Percentiles rank a stretch among this genome's conserved stretches.
phyloP scores from a whole-genome alignment of 2,797 vertebrate species.

The Poecile montanus region DNA sequence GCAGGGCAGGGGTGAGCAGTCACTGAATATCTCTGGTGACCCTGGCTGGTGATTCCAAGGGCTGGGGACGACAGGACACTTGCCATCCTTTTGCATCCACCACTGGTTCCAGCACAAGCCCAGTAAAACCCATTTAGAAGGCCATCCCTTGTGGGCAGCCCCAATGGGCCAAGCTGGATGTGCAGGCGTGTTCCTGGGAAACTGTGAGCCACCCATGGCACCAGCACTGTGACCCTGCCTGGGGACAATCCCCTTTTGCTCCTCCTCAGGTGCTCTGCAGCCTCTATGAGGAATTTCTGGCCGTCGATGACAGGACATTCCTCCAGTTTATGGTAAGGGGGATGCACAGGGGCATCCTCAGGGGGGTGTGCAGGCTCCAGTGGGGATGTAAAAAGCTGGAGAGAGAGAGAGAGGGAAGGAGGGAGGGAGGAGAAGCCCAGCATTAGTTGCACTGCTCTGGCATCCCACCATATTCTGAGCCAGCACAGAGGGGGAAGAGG shows the following conservation, averaged over 20 bases:
- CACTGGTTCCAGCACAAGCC: neutral
- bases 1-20: neutral
- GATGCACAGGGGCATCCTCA: accelerated
- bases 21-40: neutral
- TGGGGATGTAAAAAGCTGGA: neutral
- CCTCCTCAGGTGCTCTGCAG: slow-evolving; percentile 67
- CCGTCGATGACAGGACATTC: slow-evolving; percentile 68
- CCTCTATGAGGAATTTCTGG: slow-evolving; percentile 73
- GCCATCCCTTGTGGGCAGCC: neutral
- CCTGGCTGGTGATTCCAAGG: neutral
- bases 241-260: neutral
- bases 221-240: neutral
- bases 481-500: neutral
- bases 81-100: neutral
- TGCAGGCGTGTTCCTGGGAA: neutral
- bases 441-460: neutral
- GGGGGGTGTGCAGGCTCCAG: neutral
- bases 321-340: slow-evolving; percentile 73
- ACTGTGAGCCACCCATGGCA: neutral
- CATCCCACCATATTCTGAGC: accelerated
- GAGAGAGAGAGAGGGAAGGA: neutral
- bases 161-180: neutral
- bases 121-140: neutral
- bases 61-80: neutral
- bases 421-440: neutral